These are phyloP conservation scores for Thumatha senex DNA, from an alignment of 2,888 invertebrate genomes.

Conservation along the genomic window DNA sequence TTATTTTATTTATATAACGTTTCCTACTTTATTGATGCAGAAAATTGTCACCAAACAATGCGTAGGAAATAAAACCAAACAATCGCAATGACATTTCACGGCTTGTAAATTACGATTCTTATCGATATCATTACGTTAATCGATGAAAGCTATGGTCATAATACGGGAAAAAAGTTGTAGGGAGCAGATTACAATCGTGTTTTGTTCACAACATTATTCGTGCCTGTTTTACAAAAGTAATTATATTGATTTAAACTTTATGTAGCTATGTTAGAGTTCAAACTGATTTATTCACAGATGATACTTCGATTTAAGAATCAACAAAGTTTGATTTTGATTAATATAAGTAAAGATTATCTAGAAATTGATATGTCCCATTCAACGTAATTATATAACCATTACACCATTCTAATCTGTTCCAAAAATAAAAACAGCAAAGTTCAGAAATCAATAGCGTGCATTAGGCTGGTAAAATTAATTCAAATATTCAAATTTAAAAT, in stretches of 20 bases:
- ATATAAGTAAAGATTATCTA: too few species aligned
- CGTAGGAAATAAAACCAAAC: slow-evolving; percentile 4
- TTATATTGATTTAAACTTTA: neutral
- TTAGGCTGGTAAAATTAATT: slow-evolving; percentile 10
- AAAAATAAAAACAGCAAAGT: slow-evolving; percentile 12
- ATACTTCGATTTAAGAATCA: neutral
- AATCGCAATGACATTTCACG: slow-evolving; percentile 1
- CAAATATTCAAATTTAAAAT: slow-evolving; percentile 24
- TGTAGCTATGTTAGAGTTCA: neutral
- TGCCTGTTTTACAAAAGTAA: neutral
- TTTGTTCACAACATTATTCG: slow-evolving; percentile 4
- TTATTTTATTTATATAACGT: too few species aligned
- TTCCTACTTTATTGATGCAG: too few species aligned
- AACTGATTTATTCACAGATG: neutral
- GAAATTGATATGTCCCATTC: too few species aligned
- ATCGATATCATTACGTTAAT: slow-evolving; percentile 9
- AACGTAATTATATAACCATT: too few species aligned
- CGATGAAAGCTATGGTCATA: slow-evolving; percentile 3
- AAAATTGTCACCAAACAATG: slow-evolving; percentile 1
- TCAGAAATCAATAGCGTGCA: slow-evolving; percentile 47
- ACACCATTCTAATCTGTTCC: neutral
- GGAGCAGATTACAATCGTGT: slow-evolving; percentile 32
- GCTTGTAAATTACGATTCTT: slow-evolving; percentile 6
- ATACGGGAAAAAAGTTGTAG: slow-evolving; percentile 10
- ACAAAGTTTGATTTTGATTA: neutral